These are phyloP conservation scores for Agrotis segetum DNA, from an alignment of 2,888 invertebrate species.

Conservation along the genomic window DNA sequence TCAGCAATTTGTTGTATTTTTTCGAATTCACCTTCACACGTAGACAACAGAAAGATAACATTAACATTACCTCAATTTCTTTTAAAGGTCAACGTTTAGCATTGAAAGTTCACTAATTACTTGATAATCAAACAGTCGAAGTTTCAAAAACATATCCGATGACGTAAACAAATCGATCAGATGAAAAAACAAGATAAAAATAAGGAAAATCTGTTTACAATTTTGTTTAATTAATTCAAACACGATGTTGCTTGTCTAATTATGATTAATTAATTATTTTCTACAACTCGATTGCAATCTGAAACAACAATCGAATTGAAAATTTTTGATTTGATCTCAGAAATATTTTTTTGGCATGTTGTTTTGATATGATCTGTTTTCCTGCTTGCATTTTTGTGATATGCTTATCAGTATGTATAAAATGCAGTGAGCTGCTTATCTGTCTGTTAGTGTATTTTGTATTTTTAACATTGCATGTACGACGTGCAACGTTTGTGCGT, in stretches of 20 bases:
- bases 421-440: background rate
- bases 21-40: no score
- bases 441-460: background rate
- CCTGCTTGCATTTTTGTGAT: background rate
- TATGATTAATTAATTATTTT: constrained; percentile 34
- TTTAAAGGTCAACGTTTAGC: no score
- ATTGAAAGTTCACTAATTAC: background rate
- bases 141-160: background rate
- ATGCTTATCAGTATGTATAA: background rate
- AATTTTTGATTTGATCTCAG: constrained; percentile 16
- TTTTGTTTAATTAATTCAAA: background rate
- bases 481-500: no score
- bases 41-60: no score
- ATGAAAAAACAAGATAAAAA: constrained; percentile 6
- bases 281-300: constrained; percentile 39
- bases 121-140: background rate
- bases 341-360: background rate
- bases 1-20: no score
- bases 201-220: constrained; percentile 10
- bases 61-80: no score
- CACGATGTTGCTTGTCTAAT: constrained; percentile 23
- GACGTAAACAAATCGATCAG: background rate
- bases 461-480: background rate
- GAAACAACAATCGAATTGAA: constrained; percentile 19
- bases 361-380: constrained; percentile 1